Base-by-base conservation (phyloP, 1,140 invertebrate species). In the Coenobita brevimanus region DNA sequence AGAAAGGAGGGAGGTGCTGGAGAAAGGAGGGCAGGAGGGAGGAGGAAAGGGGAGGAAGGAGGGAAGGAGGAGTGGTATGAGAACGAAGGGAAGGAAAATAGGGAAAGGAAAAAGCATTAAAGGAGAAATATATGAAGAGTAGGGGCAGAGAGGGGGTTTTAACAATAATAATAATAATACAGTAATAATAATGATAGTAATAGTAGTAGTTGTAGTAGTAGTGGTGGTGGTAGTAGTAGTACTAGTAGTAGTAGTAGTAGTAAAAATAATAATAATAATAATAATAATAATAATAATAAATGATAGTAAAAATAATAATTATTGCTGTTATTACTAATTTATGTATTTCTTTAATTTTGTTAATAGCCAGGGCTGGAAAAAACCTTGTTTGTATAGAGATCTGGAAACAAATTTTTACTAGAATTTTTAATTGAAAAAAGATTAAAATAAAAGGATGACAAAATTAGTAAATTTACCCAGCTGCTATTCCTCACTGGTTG, bases 241-340 rank as follows among this genome's bases (percentile, higher is more conserved):
- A 75, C 4, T 43, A 75, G 3, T 43, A 75, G 8, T n/a, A 75
- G 8, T 75, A 75, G 30, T 75, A 75, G 30, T 75, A 38, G 30
- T 43, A 75, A 8, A 2, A 75, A 38, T 75, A 75, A 1, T 75
- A 75, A 1, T 24, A 41, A 41, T 8, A 43, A 17, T 43, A 21
- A 21, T 43, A 75, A 41, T 36, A 73, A 33, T 73, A 73, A 17
- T 67, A 67, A 17, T 24, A 67, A 17, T 67, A 67, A 17, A 67
- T 67, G 6, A 67, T 67, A 17, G 27, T 67, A 17, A 67, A 17
- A 17, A 67, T 67, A 13, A 67, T 67, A 17, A 67, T 67, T 24
- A 67, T 67, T 67, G 27, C 27, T 67, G 27, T 67, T 27, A 67
- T 69, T 33, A 15, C 33, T 27, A 69, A n/a, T 15, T n/a, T 69